Base-by-base conservation (phyloP, 1,140 invertebrate species). In the Cyclina sinensis region DNA sequence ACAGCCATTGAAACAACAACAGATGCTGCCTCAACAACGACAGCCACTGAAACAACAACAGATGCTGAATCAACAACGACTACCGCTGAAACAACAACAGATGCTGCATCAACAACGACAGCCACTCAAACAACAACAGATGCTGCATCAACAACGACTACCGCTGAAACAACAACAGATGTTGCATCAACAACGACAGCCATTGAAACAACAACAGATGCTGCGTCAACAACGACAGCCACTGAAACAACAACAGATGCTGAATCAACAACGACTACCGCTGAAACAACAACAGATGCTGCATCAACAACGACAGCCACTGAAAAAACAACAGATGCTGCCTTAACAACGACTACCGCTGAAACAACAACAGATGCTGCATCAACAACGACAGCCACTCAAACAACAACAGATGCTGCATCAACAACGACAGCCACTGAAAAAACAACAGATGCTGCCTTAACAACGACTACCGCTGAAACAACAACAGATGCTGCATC, bases 21-120 rank as follows among this genome's bases (percentile, higher is more conserved):
- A n/a, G n/a, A n/a, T n/a, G n/a, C n/a, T n/a, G n/a, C n/a, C n/a
- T n/a, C n/a, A n/a, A n/a, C n/a, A n/a, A n/a, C n/a, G n/a, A n/a
- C n/a, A n/a, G n/a, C n/a, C n/a, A n/a, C n/a, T n/a, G n/a, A n/a
- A 90, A 73, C 89, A 70, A 68, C 83, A 30, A 35, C 46, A 16
- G 59, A 1, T 54, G n/a, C n/a, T 59, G 1, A 83, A 65, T 24
- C 74, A 43, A 57, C 48, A 32, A 21, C 54, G 32, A 48, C 43
- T 37, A 16, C 35, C 11, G n/a, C 30, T 73, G n/a, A n/a, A 79
- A 59, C 88, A 73, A 43, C 76, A 7, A 37, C 79, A 32, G 2
- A 21, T 54, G 39, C 18, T n/a, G 0, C 24, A 46, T 39, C 65
- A 24, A 65, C 43, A 12, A 39, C 86, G 48, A 62, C 89, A 27